These are phyloP conservation scores for Ailurus styani DNA, from an alignment of 2,113 vertebrate genomes.

Conservation along the genomic window DNA sequence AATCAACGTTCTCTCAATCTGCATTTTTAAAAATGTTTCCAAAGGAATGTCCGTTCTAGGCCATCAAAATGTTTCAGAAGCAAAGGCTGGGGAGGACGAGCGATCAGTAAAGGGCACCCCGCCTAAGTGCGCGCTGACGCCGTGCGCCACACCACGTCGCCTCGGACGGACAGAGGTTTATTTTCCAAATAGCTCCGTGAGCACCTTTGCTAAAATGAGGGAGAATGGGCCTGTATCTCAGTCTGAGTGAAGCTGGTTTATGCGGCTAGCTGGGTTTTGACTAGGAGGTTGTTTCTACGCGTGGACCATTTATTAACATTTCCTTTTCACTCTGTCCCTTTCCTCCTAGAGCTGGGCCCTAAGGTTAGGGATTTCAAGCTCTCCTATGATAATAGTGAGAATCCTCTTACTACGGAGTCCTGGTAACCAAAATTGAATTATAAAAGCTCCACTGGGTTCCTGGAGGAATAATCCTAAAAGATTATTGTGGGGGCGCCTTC, in stretches of 20 bases:
- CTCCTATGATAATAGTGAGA: background rate
- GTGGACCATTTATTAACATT: background rate
- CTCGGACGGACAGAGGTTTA: background rate
- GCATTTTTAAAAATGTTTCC: background rate
- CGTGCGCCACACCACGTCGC: fast-evolving
- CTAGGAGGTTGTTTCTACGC: background rate
- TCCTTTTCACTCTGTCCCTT: background rate
- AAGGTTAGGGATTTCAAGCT: background rate
- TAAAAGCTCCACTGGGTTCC: background rate
- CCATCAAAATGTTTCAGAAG: background rate
- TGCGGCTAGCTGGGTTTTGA: background rate
- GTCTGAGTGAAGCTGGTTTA: background rate
- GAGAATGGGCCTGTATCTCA: background rate
- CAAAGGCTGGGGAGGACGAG: background rate
- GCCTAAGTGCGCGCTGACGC: too few relatives aligned
- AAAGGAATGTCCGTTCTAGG: background rate
- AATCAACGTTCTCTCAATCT: background rate
- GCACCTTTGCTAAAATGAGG: background rate
- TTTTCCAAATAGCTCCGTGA: background rate
- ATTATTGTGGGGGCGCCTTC: background rate
- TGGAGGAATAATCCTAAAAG: background rate
- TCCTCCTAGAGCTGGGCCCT: background rate
- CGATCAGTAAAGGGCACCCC: background rate
- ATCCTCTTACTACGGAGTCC: background rate
- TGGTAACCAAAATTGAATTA: background rate